Evolutionary conservation across 37 sponge, comb jelly and placozoan species (phyloP).

Genomic region (Hexactinellida sp.): DNA sequence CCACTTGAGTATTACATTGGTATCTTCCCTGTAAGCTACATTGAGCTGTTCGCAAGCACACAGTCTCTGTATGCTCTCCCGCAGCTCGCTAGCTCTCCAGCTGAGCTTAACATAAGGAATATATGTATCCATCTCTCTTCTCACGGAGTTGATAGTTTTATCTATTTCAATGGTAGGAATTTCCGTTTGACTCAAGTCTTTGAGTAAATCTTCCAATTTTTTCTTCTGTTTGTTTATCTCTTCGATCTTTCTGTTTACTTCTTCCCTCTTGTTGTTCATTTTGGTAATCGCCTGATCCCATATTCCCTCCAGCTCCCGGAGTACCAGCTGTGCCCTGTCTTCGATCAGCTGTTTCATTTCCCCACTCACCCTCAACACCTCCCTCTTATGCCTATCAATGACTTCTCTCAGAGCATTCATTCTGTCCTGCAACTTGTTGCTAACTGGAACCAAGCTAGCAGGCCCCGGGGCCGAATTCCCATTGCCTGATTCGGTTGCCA

Average conservation of each 20-base stretch:
- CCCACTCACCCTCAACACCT: background rate
- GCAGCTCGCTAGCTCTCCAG: background rate
- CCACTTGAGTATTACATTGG: background rate
- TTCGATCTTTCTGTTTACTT: background rate
- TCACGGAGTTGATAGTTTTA: background rate
- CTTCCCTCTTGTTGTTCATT: background rate
- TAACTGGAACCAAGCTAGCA: background rate
- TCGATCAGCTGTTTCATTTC: conserved; percentile 2
- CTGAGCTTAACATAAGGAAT: background rate
- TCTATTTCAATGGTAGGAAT: background rate
- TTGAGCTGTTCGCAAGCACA: background rate
- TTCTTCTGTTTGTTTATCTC: background rate
- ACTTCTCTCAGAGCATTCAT: conserved; percentile 2
- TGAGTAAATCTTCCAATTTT: background rate
- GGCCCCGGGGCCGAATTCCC: background rate
- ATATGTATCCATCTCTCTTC: background rate
- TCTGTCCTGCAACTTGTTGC: background rate
- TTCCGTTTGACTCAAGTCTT: background rate
- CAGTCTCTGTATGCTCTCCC: background rate
- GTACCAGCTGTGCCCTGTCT: background rate
- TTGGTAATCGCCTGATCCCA: background rate
- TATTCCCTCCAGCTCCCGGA: background rate
- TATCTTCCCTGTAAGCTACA: background rate
- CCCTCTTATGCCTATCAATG: background rate
- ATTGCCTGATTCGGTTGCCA: background rate